Evolutionary conservation across 2,797 vertebrate genomes (phyloP), one percentile per base, ranked within the genome.

Genomic region (Leptoclinus maculatus): DNA sequence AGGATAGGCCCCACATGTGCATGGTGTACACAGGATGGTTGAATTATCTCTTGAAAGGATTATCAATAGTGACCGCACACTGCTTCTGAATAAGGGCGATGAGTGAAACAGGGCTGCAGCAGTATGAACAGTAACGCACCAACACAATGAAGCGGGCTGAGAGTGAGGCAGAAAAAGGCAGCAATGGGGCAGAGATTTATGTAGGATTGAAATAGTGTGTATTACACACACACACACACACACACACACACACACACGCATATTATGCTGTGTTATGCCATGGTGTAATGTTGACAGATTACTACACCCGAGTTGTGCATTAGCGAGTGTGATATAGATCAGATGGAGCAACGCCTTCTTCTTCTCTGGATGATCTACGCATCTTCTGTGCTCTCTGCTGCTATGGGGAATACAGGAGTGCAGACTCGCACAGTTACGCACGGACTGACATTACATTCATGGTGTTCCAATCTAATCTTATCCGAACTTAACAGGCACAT

Each of bases 391-490:
- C 75, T 74, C 68, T 79, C 76, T 57, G 74, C 74, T 71, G 79
- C 80, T 84, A 71, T 2, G 32, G 13, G 63, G 76, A 65, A 71
- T 32, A 73, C 32, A 39, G 27, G 14, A 27, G 8, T 34, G 36
- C n/a, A 60, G 19, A 53, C 45, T 58, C 29, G 41, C 59, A 53
- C 36, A 43, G 43, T 36, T 62, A 67, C 38, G 39, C 27, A 71
- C 47, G n/a, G 16, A 7, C 43, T 47, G 17, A 47, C 43, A 19
- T 21, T 82, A 82, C 74, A 87, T 87, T 83, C 80, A 78, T 71
- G 87, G 78, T 88, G 86, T 91, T 90, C 80, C 83, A 88, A 68
- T 74, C 71, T 83, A 88, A 90, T 91, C 83, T 87, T 75, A 89
- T 87, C 76, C 79, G 62, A 79, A 91, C 3, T 81, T 86, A 91